These are phyloP conservation scores for Aquatica leii DNA, from an alignment of 2,888 invertebrate genomes.

Conservation along the genomic window DNA sequence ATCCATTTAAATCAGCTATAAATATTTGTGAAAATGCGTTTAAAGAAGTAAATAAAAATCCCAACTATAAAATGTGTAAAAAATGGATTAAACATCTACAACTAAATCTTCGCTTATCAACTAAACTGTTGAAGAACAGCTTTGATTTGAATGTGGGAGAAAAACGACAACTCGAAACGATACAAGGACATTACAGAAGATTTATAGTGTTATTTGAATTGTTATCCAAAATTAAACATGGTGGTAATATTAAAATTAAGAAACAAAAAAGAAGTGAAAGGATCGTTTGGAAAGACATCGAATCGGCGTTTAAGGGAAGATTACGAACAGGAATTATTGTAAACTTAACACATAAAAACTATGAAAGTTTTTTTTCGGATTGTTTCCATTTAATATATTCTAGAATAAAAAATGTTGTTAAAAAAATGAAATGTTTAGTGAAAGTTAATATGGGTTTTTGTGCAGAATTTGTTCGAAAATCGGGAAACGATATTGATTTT, in stretches of 20 bases:
- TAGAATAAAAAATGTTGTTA: background rate
- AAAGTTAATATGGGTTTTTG: slow-evolving; percentile 11
- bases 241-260: background rate
- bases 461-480: slow-evolving; percentile 8
- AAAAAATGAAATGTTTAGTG: background rate
- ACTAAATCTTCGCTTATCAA: background rate
- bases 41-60: no score
- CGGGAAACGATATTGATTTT: slow-evolving; percentile 11
- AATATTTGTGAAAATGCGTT: no score
- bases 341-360: background rate
- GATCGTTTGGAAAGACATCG: background rate
- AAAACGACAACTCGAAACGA: slow-evolving; percentile 4
- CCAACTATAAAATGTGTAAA: background rate
- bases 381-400: background rate
- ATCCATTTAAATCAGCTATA: no score
- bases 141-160: background rate
- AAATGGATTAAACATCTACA: background rate
- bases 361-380: background rate
- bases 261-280: slow-evolving; percentile 1
- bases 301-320: background rate
- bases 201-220: background rate
- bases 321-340: background rate
- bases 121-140: background rate
- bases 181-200: slow-evolving; percentile 1
- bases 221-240: background rate